phyloP scores from a whole-genome alignment of 2,888 invertebrate genomes.

The Melanophora roralis region DNA sequence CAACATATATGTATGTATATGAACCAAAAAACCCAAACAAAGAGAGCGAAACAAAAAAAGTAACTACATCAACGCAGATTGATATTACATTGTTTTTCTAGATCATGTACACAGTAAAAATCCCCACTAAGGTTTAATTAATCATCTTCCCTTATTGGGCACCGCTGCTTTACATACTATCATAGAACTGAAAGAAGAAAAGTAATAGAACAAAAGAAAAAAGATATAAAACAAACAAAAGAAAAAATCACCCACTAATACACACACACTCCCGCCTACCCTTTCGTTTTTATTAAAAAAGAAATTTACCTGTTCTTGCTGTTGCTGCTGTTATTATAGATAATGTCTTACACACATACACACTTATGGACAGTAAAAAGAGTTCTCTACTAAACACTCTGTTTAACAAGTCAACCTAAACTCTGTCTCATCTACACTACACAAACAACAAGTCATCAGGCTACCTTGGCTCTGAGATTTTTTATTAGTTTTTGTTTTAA shows the following conservation, averaged over 20 bases:
- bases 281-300: conserved; percentile 38
- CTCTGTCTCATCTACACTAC: conserved; percentile 24
- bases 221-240: not conserved
- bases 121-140: no score
- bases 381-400: conserved; percentile 55
- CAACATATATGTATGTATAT: no score
- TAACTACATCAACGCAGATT: no score
- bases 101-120: no score
- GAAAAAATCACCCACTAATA: conserved; percentile 29
- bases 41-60: not conserved
- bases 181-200: no score
- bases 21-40: no score
- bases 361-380: conserved; percentile 67
- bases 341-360: conserved; percentile 61
- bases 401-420: conserved; percentile 52
- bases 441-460: conserved; percentile 63
- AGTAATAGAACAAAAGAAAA: conserved; percentile 6
- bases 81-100: no score
- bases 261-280: conserved; percentile 53
- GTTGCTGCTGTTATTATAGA: not conserved
- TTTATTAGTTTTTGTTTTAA: not conserved
- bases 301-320: conserved; percentile 44
- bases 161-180: no score
- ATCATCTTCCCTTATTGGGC: no score
- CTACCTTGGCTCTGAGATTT: conserved; percentile 68